phyloP scores from a whole-genome alignment of 2,888 invertebrate genomes.

The Thymelicus lineola region DNA sequence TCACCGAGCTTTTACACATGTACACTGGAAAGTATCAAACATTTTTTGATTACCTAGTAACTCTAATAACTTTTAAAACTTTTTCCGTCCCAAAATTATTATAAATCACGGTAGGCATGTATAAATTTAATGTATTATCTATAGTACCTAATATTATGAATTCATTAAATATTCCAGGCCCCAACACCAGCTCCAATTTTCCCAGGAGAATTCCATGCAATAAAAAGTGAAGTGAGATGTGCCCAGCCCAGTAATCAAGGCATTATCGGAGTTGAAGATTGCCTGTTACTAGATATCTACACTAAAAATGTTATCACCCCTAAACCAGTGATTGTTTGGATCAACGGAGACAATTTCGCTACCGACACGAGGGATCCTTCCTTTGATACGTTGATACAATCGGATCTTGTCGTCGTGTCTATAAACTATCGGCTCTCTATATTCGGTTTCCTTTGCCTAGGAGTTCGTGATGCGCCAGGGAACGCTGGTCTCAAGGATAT shows the following conservation, averaged over 20 bases:
- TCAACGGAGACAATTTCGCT: slow-evolving; percentile 68
- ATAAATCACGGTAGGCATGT: too few relatives aligned
- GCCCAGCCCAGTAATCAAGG: slow-evolving; percentile 67
- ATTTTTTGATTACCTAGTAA: too few relatives aligned
- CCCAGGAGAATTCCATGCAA: slow-evolving; percentile 56
- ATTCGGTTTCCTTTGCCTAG: slow-evolving; percentile 89
- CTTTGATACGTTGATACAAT: slow-evolving; percentile 86
- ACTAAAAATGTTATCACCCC: slow-evolving; percentile 59
- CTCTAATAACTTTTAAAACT: too few relatives aligned
- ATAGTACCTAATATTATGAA: slow-evolving; percentile 12
- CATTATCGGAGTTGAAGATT: slow-evolving; percentile 70
- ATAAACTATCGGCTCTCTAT: slow-evolving; percentile 90
- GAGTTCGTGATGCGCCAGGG: slow-evolving; percentile 87
- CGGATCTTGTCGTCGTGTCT: slow-evolving; percentile 87
- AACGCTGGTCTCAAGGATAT: slow-evolving; percentile 95
- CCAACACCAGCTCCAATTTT: slow-evolving; percentile 52
- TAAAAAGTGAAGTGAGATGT: slow-evolving; percentile 58
- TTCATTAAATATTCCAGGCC: slow-evolving; percentile 51
- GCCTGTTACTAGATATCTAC: slow-evolving; percentile 66
- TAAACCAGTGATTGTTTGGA: slow-evolving; percentile 73
- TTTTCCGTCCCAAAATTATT: too few relatives aligned
- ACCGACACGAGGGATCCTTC: slow-evolving; percentile 53
- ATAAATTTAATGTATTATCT: too few relatives aligned
- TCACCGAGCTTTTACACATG: too few relatives aligned
- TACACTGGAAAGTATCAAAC: too few relatives aligned